Evolutionary conservation across 2,113 vertebrate genomes (phyloP).

Genomic region (Martes martes): DNA sequence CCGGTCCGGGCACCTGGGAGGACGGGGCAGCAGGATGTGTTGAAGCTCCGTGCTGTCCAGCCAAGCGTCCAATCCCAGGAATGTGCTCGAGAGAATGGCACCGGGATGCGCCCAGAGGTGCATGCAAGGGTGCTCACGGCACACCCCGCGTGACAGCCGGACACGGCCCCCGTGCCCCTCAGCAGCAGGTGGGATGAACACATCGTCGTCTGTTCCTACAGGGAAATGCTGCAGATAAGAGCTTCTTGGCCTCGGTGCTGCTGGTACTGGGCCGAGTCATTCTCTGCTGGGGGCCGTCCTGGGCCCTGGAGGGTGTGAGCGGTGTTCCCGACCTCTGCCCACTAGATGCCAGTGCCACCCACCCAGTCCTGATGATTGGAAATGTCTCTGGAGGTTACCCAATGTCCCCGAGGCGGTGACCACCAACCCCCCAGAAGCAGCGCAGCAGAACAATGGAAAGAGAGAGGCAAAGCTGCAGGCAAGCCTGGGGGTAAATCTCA

Average conservation of each 20-base stretch:
- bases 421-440: rapidly evolving
- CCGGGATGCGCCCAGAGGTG: neutral
- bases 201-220: rapidly evolving
- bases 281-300: neutral
- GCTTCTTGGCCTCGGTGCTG: neutral
- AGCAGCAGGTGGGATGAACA: rapidly evolving
- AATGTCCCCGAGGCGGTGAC: neutral
- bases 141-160: rapidly evolving
- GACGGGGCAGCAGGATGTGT: no score
- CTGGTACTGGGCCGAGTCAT: rapidly evolving
- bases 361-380: rapidly evolving
- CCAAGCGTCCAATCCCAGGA: neutral
- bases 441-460: neutral
- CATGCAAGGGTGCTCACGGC: rapidly evolving
- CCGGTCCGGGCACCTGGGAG: rapidly evolving
- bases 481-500: neutral
- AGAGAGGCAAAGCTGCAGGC: rapidly evolving
- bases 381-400: neutral
- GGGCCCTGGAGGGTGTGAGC: no score
- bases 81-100: rapidly evolving
- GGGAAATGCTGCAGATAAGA: rapidly evolving
- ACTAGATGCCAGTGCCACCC: neutral
- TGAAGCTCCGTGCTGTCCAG: neutral
- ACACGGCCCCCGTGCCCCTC: neutral
- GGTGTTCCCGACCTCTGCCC: neutral